Conservation (phyloP, 2,113 vertebrate species). For the Mobula hypostoma region DNA sequence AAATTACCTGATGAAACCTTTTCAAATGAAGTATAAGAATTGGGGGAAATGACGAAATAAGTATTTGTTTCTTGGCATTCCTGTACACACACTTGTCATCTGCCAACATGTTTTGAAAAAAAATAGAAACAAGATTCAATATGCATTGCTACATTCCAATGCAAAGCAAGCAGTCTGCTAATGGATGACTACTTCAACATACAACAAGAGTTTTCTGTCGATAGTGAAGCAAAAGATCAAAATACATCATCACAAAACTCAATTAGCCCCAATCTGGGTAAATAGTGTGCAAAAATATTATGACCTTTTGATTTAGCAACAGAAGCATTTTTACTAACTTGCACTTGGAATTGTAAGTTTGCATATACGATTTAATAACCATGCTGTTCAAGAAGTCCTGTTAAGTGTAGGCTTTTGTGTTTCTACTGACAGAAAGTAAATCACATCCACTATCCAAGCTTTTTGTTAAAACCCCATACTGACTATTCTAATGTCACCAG, state of each 20-base stretch:
- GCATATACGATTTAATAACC: not conserved
- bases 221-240: not conserved
- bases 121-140: not conserved
- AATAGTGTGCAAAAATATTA: not conserved
- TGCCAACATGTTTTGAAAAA: slow-evolving; percentile 45
- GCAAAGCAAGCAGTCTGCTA: not conserved
- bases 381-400: not conserved
- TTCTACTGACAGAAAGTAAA: no score
- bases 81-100: slow-evolving; percentile 79
- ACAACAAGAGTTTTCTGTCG: not conserved
- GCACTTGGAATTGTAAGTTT: not conserved
- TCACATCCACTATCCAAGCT: no score
- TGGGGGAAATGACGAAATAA: slow-evolving; percentile 81
- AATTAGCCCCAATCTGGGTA: not conserved
- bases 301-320: not conserved
- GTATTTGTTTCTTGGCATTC: slow-evolving; percentile 89
- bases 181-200: not conserved
- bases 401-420: not conserved
- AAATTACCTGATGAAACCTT: slow-evolving; percentile 84
- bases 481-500: no score
- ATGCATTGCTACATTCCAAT: not conserved
- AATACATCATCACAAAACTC: not conserved
- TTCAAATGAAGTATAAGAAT: slow-evolving; percentile 92
- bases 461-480: no score
- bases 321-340: not conserved